These are phyloP conservation scores for Alviniconcha strummeri DNA, from an alignment of 2,888 invertebrate genomes.

Conservation along the genomic window DNA sequence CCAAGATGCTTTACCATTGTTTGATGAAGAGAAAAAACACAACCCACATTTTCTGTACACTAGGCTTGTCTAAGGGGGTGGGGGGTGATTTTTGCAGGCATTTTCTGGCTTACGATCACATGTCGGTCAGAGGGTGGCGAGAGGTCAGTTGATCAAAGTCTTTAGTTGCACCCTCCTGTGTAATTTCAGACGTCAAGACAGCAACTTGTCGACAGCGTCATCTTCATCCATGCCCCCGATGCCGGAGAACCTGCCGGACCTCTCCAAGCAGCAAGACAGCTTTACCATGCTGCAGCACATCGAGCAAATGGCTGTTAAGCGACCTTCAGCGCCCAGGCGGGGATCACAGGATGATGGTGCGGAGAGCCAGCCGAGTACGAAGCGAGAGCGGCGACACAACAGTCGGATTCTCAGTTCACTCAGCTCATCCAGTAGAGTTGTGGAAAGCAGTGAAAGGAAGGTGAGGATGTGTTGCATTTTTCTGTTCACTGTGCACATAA, in stretches of 20 bases:
- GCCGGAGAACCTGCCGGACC: conserved; percentile 58
- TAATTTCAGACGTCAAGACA: conserved; percentile 58
- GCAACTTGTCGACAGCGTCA: conserved; percentile 60
- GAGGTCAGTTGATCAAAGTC: too few species aligned
- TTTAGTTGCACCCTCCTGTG: too few species aligned
- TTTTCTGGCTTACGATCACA: too few species aligned
- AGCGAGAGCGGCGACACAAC: conserved; percentile 6
- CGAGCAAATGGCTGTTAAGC: conserved; percentile 11
- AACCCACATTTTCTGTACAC: too few species aligned
- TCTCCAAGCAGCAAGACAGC: conserved; percentile 39
- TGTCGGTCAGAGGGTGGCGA: too few species aligned
- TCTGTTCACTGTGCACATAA: too few species aligned
- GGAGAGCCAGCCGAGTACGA: background rate
- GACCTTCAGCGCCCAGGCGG: background rate
- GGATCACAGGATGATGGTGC: background rate
- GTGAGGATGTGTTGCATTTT: too few species aligned
- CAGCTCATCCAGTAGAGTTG: conserved; percentile 18
- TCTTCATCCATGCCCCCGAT: conserved; percentile 57
- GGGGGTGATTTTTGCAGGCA: too few species aligned
- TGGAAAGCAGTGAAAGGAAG: background rate
- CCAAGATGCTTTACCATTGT: too few species aligned
- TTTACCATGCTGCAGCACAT: conserved; percentile 36
- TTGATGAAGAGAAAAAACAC: too few species aligned
- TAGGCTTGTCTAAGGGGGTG: too few species aligned
- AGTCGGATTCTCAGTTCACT: conserved; percentile 26